Conservation (phyloP, 2,797 vertebrate species). For the Oryzias dopingdopingensis region DNA sequence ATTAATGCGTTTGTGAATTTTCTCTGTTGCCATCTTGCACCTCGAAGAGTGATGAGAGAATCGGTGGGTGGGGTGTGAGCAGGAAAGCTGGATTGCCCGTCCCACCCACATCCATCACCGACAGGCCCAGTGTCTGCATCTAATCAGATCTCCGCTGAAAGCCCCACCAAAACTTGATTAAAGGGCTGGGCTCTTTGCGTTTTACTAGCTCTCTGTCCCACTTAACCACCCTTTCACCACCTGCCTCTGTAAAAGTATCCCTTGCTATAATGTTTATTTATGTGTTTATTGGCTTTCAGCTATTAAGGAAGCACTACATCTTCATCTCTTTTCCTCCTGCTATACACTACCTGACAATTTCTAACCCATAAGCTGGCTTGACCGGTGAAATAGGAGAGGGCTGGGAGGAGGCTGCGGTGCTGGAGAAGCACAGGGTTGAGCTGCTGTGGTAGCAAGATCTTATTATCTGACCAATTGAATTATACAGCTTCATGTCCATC, state of each 20-base stretch:
- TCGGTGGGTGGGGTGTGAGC: conserved; percentile 2
- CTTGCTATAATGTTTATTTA: conserved; percentile 75
- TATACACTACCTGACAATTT: conserved; percentile 33
- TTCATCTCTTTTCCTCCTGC: conserved; percentile 15
- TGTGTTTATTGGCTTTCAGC: conserved; percentile 70
- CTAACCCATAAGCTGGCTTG: conserved; percentile 51
- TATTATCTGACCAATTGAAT: neutral
- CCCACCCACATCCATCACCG: conserved; percentile 67
- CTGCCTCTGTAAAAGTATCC: conserved; percentile 72
- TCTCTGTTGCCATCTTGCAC: conserved; percentile 57
- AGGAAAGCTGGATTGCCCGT: conserved; percentile 26
- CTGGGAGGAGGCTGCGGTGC: conserved; percentile 12
- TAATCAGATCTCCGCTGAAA: conserved; percentile 75
- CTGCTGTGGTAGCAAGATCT: neutral
- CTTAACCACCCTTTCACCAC: conserved; percentile 70
- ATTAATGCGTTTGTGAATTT: conserved; percentile 61
- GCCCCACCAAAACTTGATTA: conserved; percentile 75
- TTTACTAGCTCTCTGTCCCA: conserved; percentile 72
- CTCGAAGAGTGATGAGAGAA: conserved; percentile 39
- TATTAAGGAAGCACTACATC: conserved; percentile 56
- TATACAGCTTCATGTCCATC: neutral
- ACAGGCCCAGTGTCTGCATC: conserved; percentile 58
- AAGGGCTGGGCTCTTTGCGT: conserved; percentile 66
- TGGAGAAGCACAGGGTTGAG: conserved; percentile 1
- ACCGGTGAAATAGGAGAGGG: conserved; percentile 26